Evolutionary conservation across 2,888 invertebrate genomes (phyloP), one percentile per base, ranked within the genome.

Genomic region (Drosophila histrio): DNA sequence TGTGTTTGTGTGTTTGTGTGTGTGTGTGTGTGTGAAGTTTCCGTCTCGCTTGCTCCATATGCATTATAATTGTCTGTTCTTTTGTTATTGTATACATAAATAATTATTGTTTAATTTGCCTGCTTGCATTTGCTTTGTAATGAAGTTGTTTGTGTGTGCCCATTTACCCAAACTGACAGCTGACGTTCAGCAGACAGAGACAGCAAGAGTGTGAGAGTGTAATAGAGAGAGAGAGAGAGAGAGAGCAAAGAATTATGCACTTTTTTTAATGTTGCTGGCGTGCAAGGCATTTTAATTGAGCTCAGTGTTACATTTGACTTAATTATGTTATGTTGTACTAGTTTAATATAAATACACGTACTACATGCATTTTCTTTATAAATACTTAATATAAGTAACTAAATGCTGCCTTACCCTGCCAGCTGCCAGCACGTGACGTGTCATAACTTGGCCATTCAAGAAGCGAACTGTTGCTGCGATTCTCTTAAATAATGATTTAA

Each of bases 101-200:
- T 87, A 78, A 85, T 82, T 78, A 82, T 87, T 72, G 76, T 85
- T 85, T 81, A 81, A 82, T 87, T 82, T 84, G 87, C 69, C 63
- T 41, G 67, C 62, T 26, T 66, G 49, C 60, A 26, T 19, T 19
- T 50, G 52, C 59, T 71, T 59, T 77, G 64, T 66, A 72, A 87
- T 84, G 62, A 71, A 72, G 60, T 66, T 69, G 62, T 72, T 84
- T 87, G 71, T 50, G 71, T 50, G 58, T 50, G 70, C 52, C 41
- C 59, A 57, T 61, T 57, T 66, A 41, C 28, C 36, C 53, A 9
- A 9, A 24, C 60, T 62, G 85, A 54, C 85, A 68, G 54, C 46
- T 59, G 65, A 47, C 47, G 57, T 32, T 32, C n/a, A 38, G 8
- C 38, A 17, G 13, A 38, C 21, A 32, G 30, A 19, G 13, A 21